Base-by-base conservation (phyloP, 2,888 invertebrate species). In the Heliconius hortense region DNA sequence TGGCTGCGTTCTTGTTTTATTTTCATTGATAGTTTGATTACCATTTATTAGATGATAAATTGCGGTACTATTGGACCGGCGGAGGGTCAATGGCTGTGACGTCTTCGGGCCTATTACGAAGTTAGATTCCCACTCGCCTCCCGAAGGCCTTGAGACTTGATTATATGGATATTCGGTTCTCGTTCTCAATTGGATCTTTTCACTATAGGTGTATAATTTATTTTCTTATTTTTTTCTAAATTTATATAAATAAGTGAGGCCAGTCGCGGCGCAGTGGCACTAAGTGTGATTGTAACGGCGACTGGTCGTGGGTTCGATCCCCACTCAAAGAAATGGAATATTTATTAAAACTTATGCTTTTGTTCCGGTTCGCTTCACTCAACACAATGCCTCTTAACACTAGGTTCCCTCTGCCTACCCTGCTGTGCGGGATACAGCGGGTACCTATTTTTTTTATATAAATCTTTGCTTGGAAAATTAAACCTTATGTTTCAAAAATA, bases 21-120 rank as follows among this genome's bases (percentile, higher is more conserved):
- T 64, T 48, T 31, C 62, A 62, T 24, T 62, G 39, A 71, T 72
- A 74, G 56, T 75, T 66, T 60, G 72, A 77, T 73, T 74, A 68
- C 48, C 68, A 74, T 74, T 62, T 67, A 73, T 82, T 79, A 76
- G 78, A 77, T 80, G 79, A 75, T 71, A 75, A 53, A 75, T 75
- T 68, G 68, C 67, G 66, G 64, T 73, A 62, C 68, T 64, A 69
- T 69, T 64, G 69, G 72, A 72, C 72, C 70, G 69, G 79, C 80
- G 84, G 82, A 84, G 85, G 84, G 86, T 87, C 87, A 88, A 83
- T 84, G 78, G 78, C 78, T 82, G 82, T 87, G 85, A 89, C 86
- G 86, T 86, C 85, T 86, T 84, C 68, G 70, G 39, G 74, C 77
- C 78, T 82, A 82, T 81, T 81, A 81, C 80, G 79, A 81, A 76